These are phyloP conservation scores for Sorex fumeus DNA, from an alignment of 2,113 vertebrate species.

Conservation along the genomic window DNA sequence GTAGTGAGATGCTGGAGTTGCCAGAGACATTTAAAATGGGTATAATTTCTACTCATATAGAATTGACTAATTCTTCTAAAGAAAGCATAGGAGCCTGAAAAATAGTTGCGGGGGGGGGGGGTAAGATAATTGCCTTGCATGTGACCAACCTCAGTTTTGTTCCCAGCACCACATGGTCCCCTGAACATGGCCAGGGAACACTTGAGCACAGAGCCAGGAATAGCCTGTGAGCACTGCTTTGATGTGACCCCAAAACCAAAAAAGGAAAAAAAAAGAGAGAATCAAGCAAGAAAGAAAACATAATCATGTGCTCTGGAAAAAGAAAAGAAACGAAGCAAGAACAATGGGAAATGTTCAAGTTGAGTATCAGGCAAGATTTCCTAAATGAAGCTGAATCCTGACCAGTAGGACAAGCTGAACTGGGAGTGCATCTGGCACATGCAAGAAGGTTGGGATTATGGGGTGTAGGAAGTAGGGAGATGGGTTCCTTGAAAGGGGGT, in stretches of 20 bases:
- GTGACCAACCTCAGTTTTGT: no score
- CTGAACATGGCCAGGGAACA: no score
- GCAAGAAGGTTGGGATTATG: not conserved
- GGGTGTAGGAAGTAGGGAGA: not conserved
- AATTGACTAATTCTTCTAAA: constrained; percentile 5
- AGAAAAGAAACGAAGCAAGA: not conserved
- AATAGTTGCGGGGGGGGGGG: not conserved
- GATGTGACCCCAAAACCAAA: no score
- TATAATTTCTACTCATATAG: not conserved
- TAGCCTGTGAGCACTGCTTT: no score
- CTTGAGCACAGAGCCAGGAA: no score
- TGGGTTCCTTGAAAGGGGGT: not conserved
- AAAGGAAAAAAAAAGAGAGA: no score
- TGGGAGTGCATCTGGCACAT: not conserved
- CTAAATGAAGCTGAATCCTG: not conserved
- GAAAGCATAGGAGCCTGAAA: not conserved
- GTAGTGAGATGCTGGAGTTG: constrained; percentile 32
- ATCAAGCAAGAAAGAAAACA: no score
- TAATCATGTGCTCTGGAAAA: not conserved
- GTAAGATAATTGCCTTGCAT: no score
- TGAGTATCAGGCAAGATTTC: not conserved
- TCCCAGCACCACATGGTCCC: no score
- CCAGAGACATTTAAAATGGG: constrained; percentile 15
- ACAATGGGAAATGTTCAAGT: not conserved
- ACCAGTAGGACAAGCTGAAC: not conserved